Conservation (phyloP, 2,797 vertebrate species). For the Sylvia borin region DNA sequence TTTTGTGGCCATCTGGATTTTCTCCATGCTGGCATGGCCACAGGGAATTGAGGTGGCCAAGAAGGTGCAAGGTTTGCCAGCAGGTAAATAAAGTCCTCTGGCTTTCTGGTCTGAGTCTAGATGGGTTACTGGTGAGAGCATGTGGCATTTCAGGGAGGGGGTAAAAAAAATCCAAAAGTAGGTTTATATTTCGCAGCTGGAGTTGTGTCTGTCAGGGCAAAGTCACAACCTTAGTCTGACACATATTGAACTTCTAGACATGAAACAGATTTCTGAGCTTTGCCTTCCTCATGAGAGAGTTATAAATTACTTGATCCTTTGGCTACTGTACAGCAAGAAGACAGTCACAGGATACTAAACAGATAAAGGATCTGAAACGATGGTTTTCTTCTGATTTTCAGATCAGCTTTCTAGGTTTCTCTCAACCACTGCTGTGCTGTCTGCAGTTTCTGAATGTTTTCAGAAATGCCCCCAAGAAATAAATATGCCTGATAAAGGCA, state of each 20-base stretch:
- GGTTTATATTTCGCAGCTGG: background rate
- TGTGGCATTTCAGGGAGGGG: background rate
- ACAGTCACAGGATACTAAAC: background rate
- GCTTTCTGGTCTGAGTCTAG: background rate
- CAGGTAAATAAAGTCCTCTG: background rate
- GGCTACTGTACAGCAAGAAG: background rate
- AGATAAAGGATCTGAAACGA: background rate
- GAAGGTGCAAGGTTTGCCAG: background rate
- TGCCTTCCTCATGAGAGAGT: background rate
- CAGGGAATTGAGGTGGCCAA: background rate
- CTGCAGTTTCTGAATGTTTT: background rate
- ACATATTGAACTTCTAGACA: background rate
- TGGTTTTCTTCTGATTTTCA: background rate
- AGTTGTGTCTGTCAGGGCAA: background rate
- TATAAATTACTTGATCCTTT: background rate
- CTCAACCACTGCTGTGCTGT: background rate
- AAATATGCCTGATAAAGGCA: background rate
- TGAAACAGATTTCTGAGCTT: background rate
- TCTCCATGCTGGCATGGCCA: background rate
- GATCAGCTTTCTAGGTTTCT: background rate
- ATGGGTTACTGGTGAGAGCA: background rate
- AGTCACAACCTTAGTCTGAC: background rate
- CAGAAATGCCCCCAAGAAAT: background rate
- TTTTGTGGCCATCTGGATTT: background rate
- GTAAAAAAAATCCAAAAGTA: background rate